These are phyloP conservation scores for Neodon shergylaensis DNA, from an alignment of 2,113 vertebrate genomes.

Conservation along the genomic window DNA sequence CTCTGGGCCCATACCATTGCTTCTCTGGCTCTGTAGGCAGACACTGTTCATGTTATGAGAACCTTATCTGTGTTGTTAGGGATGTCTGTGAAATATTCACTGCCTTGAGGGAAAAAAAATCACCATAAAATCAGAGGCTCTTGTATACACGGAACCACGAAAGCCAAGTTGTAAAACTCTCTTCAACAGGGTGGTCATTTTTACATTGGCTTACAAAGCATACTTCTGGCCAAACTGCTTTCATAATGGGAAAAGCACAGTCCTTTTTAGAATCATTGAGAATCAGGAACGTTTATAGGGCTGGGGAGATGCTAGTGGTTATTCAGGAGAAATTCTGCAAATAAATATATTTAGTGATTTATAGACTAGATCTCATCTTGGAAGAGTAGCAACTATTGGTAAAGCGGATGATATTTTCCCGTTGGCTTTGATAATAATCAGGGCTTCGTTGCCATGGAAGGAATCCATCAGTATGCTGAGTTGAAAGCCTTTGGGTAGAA, in stretches of 20 bases:
- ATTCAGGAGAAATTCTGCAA: conserved; percentile 47
- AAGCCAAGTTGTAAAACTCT: background rate
- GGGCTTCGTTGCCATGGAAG: conserved; percentile 46
- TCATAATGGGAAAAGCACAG: background rate
- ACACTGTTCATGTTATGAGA: background rate
- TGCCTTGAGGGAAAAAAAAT: background rate
- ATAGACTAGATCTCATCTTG: conserved; percentile 47
- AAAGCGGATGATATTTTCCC: conserved; percentile 60
- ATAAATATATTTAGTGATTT: conserved; percentile 21
- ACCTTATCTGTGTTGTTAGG: background rate
- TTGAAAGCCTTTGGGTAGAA: conserved; percentile 50
- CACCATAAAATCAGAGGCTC: background rate
- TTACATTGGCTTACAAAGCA: background rate
- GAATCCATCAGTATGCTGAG: conserved; percentile 46
- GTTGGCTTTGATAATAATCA: conserved; percentile 60
- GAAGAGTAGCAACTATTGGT: conserved; percentile 64
- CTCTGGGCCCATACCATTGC: background rate
- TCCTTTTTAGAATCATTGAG: conserved; percentile 19
- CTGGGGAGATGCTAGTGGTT: background rate
- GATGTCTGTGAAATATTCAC: conserved; percentile 10
- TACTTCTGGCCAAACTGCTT: background rate
- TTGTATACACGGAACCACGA: background rate
- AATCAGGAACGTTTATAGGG: background rate
- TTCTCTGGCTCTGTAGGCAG: background rate
- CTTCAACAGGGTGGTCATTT: background rate